A percentile compares a stretch with the other conserved stretches of the same genome.
Evolutionary conservation across 2,113 vertebrate species (phyloP).

Genomic region (Ophthalmolycus amberensis): DNA sequence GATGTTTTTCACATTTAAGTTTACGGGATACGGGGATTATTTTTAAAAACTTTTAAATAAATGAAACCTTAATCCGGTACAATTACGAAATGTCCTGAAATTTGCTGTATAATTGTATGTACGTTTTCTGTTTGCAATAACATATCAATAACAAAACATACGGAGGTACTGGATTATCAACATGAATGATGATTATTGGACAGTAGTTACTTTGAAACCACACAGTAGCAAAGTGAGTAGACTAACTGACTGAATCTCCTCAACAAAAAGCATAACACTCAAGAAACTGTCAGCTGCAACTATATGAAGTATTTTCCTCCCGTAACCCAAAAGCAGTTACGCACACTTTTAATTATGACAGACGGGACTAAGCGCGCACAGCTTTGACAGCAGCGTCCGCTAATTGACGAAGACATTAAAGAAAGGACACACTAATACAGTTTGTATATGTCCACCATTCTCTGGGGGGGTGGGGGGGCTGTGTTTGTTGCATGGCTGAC

Average conservation of each 20-base stretch:
- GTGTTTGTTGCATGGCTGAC: conserved; percentile 27
- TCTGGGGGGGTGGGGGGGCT: not conserved
- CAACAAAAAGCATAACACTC: conserved; percentile 39
- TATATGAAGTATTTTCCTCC: conserved; percentile 33
- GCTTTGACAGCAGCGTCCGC: conserved; percentile 45
- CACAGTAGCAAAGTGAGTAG: not conserved
- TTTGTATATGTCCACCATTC: conserved; percentile 43
- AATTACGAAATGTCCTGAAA: not conserved
- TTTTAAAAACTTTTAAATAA: not conserved
- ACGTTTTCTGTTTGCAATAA: not conserved
- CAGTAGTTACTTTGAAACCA: conserved; percentile 14
- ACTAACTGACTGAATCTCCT: conserved; percentile 22
- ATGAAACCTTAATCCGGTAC: not conserved
- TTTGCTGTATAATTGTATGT: not conserved
- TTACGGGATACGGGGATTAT: not conserved
- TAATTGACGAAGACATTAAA: conserved; percentile 65
- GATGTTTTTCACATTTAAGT: not conserved
- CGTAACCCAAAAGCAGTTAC: conserved; percentile 47
- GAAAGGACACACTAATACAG: conserved; percentile 30
- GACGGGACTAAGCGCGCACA: conserved; percentile 38
- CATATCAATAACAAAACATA: not conserved
- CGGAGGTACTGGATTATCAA: not conserved
- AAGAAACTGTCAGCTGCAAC: conserved; percentile 35
- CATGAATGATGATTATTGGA: not conserved
- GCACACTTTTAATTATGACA: conserved; percentile 64